Percentiles rank a stretch among this genome's conserved stretches.
phyloP scores from a whole-genome alignment of 2,888 invertebrate genomes.

The Oscheius sp. region DNA sequence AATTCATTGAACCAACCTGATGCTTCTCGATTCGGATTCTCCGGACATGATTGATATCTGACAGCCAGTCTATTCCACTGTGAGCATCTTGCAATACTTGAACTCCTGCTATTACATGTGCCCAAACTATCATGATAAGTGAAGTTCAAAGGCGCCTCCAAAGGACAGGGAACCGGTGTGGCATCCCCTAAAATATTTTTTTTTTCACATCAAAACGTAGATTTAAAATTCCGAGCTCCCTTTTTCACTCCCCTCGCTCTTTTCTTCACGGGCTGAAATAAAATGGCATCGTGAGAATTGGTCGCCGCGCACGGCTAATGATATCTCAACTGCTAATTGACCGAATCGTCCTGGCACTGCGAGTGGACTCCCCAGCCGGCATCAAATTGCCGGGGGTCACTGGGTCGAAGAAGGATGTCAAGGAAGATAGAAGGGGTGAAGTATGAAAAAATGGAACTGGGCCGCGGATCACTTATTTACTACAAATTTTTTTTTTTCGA shows the following conservation, averaged over 20 bases:
- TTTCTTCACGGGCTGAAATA: not conserved
- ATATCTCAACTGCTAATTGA: conserved; percentile 23
- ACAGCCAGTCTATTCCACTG: conserved; percentile 46
- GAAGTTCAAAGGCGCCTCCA: conserved; percentile 47
- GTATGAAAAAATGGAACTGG: too few species aligned
- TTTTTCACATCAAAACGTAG: not conserved
- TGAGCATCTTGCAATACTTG: conserved; percentile 45
- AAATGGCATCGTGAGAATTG: conserved; percentile 20
- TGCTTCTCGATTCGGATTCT: conserved; percentile 46
- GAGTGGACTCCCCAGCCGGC: too few species aligned
- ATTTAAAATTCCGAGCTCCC: not conserved
- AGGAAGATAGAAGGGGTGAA: not conserved
- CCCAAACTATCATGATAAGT: conserved; percentile 46
- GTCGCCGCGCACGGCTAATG: conserved; percentile 20
- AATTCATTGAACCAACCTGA: conserved; percentile 17
- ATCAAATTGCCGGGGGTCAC: conserved; percentile 12
- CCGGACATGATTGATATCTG: conserved; percentile 49
- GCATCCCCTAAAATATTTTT: conserved; percentile 43
- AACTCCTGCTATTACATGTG: conserved; percentile 44
- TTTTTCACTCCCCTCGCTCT: not conserved
- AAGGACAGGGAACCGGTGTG: conserved; percentile 38
- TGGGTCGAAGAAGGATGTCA: not conserved
- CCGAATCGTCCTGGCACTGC: not conserved
- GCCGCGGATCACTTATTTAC: too few species aligned
- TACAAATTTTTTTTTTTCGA: too few species aligned